Base-by-base conservation (phyloP, 2,888 invertebrate genomes). In the Cryptus viduatorius region DNA sequence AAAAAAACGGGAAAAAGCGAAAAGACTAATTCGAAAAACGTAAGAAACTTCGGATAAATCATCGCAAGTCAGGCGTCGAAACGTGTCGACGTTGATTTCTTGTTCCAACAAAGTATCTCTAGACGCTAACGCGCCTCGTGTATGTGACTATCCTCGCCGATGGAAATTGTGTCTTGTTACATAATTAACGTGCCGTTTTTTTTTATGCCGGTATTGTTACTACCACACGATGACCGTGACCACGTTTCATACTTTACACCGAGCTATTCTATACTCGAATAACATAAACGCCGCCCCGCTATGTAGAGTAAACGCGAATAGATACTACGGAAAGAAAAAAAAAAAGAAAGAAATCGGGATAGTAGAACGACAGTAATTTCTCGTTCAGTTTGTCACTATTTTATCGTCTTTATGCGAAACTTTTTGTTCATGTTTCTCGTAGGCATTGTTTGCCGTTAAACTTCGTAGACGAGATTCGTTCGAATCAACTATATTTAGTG, bases 111-210 rank as follows among this genome's bases (percentile, higher is more conserved):
- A 56, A 31, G 73, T 48, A 46, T 8, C 46, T 79, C 71, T 64
- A 61, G 59, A 65, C 56, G 31, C 44, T 53, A 16, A 37, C 31
- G 19, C 61, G 50, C 7, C 10, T 29, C 48, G 44, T 53, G 24
- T 78, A 72, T n/a, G 46, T 16, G 56, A 73, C 50, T 7, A 68
- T 8, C 37, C 31, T 69, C 69, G 69, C 16, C 37, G 4, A 53
- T 14, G 46, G 50, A 42, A 42, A 65, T 77, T 19, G 83, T 75
- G 53, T 69, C 64, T 69, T 67, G 46, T 78, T 84, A 69, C 77
- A 84, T 84, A 65, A 81, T 78, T 84, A 24, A 84, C 31, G 73
- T 24, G 64, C 4, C 46, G 46, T 75, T 79, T 61, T 48, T 65
- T 79, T 79, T 61, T 48, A 31, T 16, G 65, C n/a, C 68, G 48